Evolutionary conservation across 2,888 invertebrate genomes (phyloP).

Genomic region (Priocnemis perturbator): DNA sequence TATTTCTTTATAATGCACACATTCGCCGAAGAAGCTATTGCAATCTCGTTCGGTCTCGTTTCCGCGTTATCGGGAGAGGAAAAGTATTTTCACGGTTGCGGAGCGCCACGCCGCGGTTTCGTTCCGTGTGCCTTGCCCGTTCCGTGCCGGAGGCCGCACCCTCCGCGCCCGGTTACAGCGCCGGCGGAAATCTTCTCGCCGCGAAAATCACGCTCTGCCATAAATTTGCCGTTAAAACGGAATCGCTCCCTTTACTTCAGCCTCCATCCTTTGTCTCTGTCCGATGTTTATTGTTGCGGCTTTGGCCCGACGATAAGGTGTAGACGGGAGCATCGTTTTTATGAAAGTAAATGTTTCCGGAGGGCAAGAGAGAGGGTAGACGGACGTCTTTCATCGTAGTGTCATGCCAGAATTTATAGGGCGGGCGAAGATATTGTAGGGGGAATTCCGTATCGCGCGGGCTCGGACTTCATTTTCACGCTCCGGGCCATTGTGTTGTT

Average conservation of each 20-base stretch:
- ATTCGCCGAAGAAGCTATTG: conserved; percentile 53
- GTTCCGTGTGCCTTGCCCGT: too few relatives aligned
- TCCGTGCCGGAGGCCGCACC: too few relatives aligned
- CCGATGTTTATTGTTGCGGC: conserved; percentile 48
- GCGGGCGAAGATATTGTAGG: too few relatives aligned
- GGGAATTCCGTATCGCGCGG: too few relatives aligned
- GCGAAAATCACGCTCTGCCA: conserved; percentile 55
- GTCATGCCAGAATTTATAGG: too few relatives aligned
- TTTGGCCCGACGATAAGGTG: conserved; percentile 39
- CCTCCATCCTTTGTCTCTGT: conserved; percentile 50
- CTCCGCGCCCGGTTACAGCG: conserved; percentile 24
- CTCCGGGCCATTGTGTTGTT: too few relatives aligned
- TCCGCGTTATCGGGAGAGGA: conserved; percentile 57
- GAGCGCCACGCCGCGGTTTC: conserved; percentile 29
- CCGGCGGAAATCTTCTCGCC: conserved; percentile 6
- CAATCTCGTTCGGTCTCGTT: conserved; percentile 60
- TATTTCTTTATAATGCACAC: conserved; percentile 61
- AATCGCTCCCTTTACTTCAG: conserved; percentile 51
- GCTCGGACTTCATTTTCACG: too few relatives aligned
- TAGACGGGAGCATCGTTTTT: conserved; percentile 15
- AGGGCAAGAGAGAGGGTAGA: too few relatives aligned
- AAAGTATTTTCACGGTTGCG: conserved; percentile 58
- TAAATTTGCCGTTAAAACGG: conserved; percentile 57
- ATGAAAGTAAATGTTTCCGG: too few relatives aligned
- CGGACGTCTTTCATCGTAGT: too few relatives aligned